phyloP scores from a whole-genome alignment of 1,140 invertebrate species.

The Drosophila bocqueti region DNA sequence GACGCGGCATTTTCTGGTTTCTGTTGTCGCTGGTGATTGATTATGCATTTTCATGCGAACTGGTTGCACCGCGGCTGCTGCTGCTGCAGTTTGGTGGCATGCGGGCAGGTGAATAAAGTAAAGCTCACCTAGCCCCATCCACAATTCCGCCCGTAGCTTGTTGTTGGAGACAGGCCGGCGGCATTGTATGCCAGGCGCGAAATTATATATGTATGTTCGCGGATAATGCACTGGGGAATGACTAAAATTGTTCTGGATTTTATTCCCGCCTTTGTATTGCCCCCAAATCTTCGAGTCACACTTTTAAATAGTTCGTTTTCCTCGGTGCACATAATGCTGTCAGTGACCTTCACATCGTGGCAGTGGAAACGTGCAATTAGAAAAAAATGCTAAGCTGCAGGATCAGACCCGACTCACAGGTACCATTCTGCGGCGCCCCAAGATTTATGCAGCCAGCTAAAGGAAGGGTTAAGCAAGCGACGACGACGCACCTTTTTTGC shows the following conservation, averaged over 20 bases:
- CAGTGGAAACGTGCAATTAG: conserved; percentile 66
- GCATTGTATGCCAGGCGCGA: conserved; percentile 49
- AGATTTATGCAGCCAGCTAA: conserved; percentile 54
- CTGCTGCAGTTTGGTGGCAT: conserved; percentile 56
- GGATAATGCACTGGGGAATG: conserved; percentile 18
- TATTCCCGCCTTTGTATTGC: background rate
- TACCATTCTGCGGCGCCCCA: conserved; percentile 47
- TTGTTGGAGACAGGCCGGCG: conserved; percentile 72
- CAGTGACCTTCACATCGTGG: conserved; percentile 71
- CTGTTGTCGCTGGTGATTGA: conserved; percentile 72
- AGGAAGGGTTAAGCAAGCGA: conserved; percentile 14
- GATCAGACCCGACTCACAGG: conserved; percentile 38
- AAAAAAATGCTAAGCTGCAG: conserved; percentile 68
- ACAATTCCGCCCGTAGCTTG: conserved; percentile 48
- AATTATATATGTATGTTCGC: conserved; percentile 27
- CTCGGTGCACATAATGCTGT: conserved; percentile 46
- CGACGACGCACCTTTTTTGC: conserved; percentile 22
- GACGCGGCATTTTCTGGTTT: conserved; percentile 11
- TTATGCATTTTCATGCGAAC: conserved; percentile 81
- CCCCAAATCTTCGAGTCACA: background rate
- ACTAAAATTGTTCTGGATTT: background rate
- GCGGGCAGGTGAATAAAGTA: conserved; percentile 61
- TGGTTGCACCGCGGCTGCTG: conserved; percentile 50
- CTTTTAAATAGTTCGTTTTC: background rate
- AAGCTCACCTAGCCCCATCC: conserved; percentile 16